phyloP scores from a whole-genome alignment of 2,113 vertebrate species.

The Cephalopholis sonnerati region DNA sequence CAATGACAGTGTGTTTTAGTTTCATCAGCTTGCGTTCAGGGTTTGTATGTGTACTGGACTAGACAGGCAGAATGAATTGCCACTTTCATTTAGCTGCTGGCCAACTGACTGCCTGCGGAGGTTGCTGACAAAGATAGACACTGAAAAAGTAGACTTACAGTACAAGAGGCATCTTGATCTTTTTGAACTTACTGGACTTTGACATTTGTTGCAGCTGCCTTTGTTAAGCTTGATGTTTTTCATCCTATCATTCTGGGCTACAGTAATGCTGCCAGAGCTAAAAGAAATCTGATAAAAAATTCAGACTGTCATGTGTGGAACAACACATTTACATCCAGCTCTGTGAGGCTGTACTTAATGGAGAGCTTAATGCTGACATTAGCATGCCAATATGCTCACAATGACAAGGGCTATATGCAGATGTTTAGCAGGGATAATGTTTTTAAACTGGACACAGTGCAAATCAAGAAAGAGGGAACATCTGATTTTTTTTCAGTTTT shows the following conservation, averaged over 20 bases:
- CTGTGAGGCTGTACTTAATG: no score
- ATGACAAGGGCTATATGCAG: no score
- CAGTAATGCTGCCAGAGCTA: background rate
- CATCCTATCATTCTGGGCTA: background rate
- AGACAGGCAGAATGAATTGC: slow-evolving; percentile 52
- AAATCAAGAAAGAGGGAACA: no score
- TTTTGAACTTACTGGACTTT: background rate
- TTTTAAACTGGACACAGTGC: no score
- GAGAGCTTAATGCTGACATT: background rate
- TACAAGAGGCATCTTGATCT: background rate
- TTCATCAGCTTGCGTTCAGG: slow-evolving; percentile 37
- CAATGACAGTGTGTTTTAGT: slow-evolving; percentile 31
- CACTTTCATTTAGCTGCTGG: slow-evolving; percentile 57
- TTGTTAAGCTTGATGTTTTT: background rate
- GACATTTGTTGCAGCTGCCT: background rate
- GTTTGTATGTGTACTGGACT: slow-evolving; percentile 40
- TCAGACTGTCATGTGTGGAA: background rate
- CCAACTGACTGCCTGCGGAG: slow-evolving; percentile 36
- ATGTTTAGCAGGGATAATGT: no score
- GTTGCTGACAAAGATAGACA: background rate
- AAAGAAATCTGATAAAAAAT: background rate
- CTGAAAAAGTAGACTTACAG: background rate
- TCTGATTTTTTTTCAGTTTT: no score
- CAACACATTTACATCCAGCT: background rate
- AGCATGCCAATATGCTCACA: background rate